Evolutionary conservation across 2,797 vertebrate species (phyloP).

Genomic region (Chlorospingus semifuscus): DNA sequence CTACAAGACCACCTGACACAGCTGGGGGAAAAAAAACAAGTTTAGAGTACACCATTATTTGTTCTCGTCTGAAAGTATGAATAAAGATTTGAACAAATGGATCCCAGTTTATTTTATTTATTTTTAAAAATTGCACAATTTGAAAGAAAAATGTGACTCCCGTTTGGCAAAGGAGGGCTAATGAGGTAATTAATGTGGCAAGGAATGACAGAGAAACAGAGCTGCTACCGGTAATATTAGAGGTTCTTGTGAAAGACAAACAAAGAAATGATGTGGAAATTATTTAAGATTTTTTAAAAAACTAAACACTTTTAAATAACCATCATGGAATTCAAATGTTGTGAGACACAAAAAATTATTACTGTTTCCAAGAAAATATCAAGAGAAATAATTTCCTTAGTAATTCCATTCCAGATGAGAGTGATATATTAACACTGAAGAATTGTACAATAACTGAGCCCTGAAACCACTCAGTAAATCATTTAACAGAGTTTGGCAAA

Average conservation of each 20-base stretch:
- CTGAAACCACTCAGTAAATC: conserved; percentile 17
- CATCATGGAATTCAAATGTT: neutral
- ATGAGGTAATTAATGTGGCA: neutral
- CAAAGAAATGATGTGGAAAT: neutral
- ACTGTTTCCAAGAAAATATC: conserved; percentile 8
- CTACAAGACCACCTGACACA: neutral
- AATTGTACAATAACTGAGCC: neutral
- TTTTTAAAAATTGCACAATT: neutral
- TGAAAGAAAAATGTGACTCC: neutral
- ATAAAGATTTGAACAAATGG: neutral
- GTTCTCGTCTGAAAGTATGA: neutral
- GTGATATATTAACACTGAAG: conserved; percentile 4
- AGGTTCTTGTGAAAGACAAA: neutral
- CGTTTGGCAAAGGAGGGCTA: neutral
- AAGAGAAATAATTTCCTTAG: neutral
- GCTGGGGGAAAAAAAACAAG: neutral
- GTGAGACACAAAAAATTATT: neutral
- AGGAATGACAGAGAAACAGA: neutral
- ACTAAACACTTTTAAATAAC: neutral
- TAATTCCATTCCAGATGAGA: neutral
- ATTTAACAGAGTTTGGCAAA: conserved; percentile 17
- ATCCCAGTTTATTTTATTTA: neutral
- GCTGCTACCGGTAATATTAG: neutral
- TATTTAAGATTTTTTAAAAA: neutral
- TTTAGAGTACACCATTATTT: neutral